These are phyloP conservation scores for Zaprionus gabonicus DNA, from an alignment of 1,140 invertebrate species.

Conservation along the genomic window DNA sequence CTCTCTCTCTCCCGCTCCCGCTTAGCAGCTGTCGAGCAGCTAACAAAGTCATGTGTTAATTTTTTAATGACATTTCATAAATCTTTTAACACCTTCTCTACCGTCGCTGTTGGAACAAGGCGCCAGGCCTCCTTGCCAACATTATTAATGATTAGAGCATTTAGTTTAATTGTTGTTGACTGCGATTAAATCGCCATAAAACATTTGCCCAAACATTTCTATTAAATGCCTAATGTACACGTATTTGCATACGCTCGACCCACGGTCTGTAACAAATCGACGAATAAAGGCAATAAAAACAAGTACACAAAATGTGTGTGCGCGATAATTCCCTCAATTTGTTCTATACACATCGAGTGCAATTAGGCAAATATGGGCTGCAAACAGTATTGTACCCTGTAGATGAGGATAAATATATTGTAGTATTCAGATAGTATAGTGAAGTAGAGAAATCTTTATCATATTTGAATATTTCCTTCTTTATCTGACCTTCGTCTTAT, in stretches of 20 bases:
- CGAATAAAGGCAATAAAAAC: conserved; percentile 26
- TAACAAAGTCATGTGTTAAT: conserved; percentile 74
- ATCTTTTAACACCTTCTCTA: conserved; percentile 51
- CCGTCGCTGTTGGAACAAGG: not conserved
- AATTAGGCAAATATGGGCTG: conserved; percentile 28
- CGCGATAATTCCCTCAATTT: conserved; percentile 1
- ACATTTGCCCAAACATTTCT: conserved; percentile 29
- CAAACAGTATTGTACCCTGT: conserved; percentile 13
- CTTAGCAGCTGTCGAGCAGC: conserved; percentile 15
- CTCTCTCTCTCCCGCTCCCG: not conserved
- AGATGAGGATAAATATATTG: no score
- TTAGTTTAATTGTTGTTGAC: conserved; percentile 31
- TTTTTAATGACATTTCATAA: conserved; percentile 76
- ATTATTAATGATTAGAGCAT: conserved; percentile 15
- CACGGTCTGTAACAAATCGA: not conserved
- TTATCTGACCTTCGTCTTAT: no score
- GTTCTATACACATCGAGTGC: not conserved
- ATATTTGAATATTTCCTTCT: no score
- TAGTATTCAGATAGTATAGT: no score
- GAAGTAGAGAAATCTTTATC: no score
- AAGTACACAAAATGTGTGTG: conserved; percentile 15
- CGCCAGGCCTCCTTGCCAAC: not conserved
- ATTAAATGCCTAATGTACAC: conserved; percentile 23
- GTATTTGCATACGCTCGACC: conserved; percentile 12
- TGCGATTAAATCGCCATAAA: conserved; percentile 44